Conservation (phyloP, 2,797 vertebrate species). For the Novumbra hubbsi region DNA sequence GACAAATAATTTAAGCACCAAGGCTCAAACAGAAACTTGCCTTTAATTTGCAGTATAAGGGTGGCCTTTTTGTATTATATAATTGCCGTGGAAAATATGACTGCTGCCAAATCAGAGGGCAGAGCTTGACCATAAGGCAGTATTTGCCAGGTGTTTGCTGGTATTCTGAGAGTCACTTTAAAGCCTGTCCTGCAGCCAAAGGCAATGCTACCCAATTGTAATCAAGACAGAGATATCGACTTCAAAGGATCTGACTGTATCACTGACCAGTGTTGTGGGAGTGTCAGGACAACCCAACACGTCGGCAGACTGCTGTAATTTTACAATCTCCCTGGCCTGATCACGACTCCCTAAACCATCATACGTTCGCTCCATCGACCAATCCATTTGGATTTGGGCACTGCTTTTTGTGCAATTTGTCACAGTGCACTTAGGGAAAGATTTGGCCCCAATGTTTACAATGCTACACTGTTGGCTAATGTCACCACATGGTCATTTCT, state of each 20-base stretch:
- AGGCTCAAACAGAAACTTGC: neutral
- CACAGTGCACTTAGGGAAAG: conserved; percentile 14
- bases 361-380: conserved; percentile 28
- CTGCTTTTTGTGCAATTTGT: conserved; percentile 18
- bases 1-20: too few species aligned
- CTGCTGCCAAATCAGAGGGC: neutral
- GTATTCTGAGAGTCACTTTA: conserved; percentile 20
- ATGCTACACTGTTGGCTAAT: conserved; percentile 30
- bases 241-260: conserved; percentile 15
- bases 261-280: conserved; percentile 1
- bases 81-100: neutral
- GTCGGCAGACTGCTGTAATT: conserved; percentile 14
- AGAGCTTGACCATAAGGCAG: conserved; percentile 11
- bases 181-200: conserved; percentile 24
- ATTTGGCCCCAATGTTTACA: conserved; percentile 22
- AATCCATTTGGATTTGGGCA: conserved; percentile 29
- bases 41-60: neutral
- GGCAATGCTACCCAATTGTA: conserved; percentile 14
- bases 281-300: conserved; percentile 8
- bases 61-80: neutral
- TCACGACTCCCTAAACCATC: conserved; percentile 25
- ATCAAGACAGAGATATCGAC: conserved; percentile 5
- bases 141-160: conserved; percentile 11
- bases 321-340: conserved; percentile 27
- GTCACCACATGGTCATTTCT: conserved; percentile 15